A percentile compares a stretch with the other conserved stretches of the same genome.
Evolutionary conservation across 2,888 invertebrate genomes (phyloP).

Genomic region (Sacculina carcini): DNA sequence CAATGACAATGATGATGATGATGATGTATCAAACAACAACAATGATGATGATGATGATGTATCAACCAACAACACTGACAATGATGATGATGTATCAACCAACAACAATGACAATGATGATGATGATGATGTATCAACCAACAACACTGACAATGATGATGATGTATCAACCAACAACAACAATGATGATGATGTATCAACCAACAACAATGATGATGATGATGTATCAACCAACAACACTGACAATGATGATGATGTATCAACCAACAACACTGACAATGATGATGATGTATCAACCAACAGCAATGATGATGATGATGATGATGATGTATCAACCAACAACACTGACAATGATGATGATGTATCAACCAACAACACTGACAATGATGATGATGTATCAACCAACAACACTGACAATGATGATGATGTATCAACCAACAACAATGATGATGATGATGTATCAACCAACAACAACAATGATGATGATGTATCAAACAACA

Average conservation of each 20-base stretch:
- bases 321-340: not conserved
- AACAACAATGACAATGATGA: not conserved
- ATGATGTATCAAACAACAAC: not conserved
- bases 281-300: not conserved
- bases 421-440: not conserved
- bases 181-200: not conserved
- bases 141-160: constrained; percentile 4
- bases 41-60: not conserved
- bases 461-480: not conserved
- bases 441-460: not conserved
- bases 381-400: not conserved
- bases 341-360: not conserved
- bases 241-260: not conserved
- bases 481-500: not conserved
- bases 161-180: not conserved
- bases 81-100: not conserved
- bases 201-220: not conserved
- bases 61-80: not conserved
- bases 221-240: not conserved
- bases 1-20: not conserved
- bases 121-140: constrained; percentile 15
- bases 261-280: not conserved
- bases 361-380: not conserved
- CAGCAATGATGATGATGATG: not conserved
- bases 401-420: not conserved